These are phyloP conservation scores for Harpagoxenus sublaevis DNA, from an alignment of 2,888 invertebrate species.

Conservation along the genomic window DNA sequence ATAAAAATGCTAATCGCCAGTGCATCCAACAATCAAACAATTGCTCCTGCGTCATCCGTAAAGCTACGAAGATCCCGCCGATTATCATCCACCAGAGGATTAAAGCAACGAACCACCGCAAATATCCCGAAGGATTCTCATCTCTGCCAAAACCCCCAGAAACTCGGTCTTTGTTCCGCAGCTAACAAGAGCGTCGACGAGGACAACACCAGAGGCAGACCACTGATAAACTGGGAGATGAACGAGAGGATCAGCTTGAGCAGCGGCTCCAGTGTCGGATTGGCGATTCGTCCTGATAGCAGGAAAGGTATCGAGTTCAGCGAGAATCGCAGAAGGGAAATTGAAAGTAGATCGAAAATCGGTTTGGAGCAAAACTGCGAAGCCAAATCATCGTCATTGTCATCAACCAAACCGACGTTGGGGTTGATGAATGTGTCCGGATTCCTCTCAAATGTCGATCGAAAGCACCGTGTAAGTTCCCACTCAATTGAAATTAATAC, in stretches of 20 bases:
- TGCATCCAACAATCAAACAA: slow-evolving; percentile 42
- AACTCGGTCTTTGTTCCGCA: slow-evolving; percentile 64
- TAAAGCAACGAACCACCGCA: slow-evolving; percentile 63
- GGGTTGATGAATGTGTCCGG: slow-evolving; percentile 81
- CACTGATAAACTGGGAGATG: slow-evolving; percentile 83
- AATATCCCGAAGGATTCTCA: slow-evolving; percentile 52
- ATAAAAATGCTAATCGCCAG: slow-evolving; percentile 72
- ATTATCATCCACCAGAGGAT: slow-evolving; percentile 82
- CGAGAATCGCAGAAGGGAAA: slow-evolving; percentile 67
- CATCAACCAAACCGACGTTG: slow-evolving; percentile 49
- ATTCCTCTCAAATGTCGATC: slow-evolving; percentile 68
- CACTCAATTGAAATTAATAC: slow-evolving; percentile 60
- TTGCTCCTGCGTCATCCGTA: slow-evolving; percentile 48
- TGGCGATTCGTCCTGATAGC: slow-evolving; percentile 78
- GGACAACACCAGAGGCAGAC: slow-evolving; percentile 45
- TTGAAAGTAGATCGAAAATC: slow-evolving; percentile 37
- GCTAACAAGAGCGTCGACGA: slow-evolving; percentile 57
- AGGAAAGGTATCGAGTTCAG: slow-evolving; percentile 78
- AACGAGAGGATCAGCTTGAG: slow-evolving; percentile 85
- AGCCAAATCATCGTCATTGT: slow-evolving; percentile 33
- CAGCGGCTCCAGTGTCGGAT: slow-evolving; percentile 81
- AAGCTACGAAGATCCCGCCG: slow-evolving; percentile 82
- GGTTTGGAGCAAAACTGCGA: slow-evolving; percentile 29
- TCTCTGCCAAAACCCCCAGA: slow-evolving; percentile 64
- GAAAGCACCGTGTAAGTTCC: slow-evolving; percentile 60